Evolutionary conservation across 2,797 vertebrate species (phyloP), one percentile per base, ranked within the genome.

Genomic region (Catharus ustulatus): DNA sequence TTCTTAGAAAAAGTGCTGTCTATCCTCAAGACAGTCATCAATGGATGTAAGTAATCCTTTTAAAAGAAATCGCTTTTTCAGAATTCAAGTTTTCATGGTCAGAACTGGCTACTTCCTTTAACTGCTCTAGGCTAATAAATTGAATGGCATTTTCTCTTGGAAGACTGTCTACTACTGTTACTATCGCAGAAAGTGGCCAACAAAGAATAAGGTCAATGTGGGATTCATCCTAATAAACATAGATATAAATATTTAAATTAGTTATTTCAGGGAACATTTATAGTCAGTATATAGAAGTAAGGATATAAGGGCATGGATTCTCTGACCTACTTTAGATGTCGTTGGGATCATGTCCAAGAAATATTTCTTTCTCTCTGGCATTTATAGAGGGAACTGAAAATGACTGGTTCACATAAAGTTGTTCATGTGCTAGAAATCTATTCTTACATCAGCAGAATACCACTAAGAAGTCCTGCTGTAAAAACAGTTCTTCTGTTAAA

Each of bases 111-210:
- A 21, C 5, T n/a, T 83, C 34, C 19, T 79, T 61, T 64, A 58
- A 27, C 7, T 3, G 0, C 77, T 74, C 34, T 45, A 57, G 10
- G 20, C 5, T 78, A 62, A 48, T 43, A 67, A 62, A 79, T 62
- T 23, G 49, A 69, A 71, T 5, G 1, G 0, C 1, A 13, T 74
- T 84, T 92, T 63, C 16, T 7, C 6, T 75, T 18, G 49, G 45
- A 66, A 71, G 27, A 9, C 16, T 72, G 13, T 27, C 10, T 54
- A 22, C 29, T 55, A 43, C 16, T 36, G 22, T 13, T 66, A 4
- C 4, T 55, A 6, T 38, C 1, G 1, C 19, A 79, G 21, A 66
- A 76, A 4, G 1, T 3, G 9, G 12, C 2, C 49, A 32, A 15
- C 6, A 67, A 88, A 72, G n/a, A 46, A 36, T 13, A n/a, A 64